A percentile compares a stretch with the other conserved stretches of the same genome.
Evolutionary conservation across 2,888 invertebrate species (phyloP).

Genomic region (Drosophila ustulata): DNA sequence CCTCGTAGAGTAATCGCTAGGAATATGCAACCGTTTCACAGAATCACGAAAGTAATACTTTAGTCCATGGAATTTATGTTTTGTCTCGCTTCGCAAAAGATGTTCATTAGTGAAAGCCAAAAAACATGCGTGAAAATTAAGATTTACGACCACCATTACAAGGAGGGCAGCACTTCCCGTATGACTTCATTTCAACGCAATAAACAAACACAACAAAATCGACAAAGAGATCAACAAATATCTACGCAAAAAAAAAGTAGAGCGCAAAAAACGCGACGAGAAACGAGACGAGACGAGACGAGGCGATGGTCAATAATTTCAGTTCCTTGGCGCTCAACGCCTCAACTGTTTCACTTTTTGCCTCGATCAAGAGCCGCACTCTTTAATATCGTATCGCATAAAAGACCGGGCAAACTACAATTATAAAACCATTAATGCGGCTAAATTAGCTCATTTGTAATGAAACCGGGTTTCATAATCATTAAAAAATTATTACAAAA

Average conservation of each 20-base stretch:
- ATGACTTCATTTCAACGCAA: constrained; percentile 53
- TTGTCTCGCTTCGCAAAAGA: neutral
- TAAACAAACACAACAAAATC: constrained; percentile 5
- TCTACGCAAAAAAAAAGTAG: neutral
- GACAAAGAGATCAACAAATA: constrained; percentile 1
- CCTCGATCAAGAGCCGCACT: neutral
- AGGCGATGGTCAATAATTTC: constrained; percentile 24
- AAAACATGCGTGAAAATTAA: constrained; percentile 30
- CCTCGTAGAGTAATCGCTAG: neutral
- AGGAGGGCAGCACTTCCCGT: constrained; percentile 29
- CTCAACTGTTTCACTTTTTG: constrained; percentile 6
- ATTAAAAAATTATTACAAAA: constrained; percentile 52
- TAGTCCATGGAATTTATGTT: neutral
- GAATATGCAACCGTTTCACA: neutral
- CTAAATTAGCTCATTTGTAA: constrained; percentile 76
- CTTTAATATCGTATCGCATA: constrained; percentile 41
- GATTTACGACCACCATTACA: constrained; percentile 17
- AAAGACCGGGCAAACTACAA: constrained; percentile 55
- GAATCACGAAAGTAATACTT: neutral
- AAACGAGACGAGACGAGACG: neutral
- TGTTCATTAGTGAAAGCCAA: constrained; percentile 6
- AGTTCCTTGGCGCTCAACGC: constrained; percentile 1
- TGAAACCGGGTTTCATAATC: constrained; percentile 63
- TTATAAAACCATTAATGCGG: constrained; percentile 72
- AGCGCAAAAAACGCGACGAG: neutral